Evolutionary conservation across 2,888 invertebrate genomes (phyloP).

Genomic region (Frankliniella intonsa): DNA sequence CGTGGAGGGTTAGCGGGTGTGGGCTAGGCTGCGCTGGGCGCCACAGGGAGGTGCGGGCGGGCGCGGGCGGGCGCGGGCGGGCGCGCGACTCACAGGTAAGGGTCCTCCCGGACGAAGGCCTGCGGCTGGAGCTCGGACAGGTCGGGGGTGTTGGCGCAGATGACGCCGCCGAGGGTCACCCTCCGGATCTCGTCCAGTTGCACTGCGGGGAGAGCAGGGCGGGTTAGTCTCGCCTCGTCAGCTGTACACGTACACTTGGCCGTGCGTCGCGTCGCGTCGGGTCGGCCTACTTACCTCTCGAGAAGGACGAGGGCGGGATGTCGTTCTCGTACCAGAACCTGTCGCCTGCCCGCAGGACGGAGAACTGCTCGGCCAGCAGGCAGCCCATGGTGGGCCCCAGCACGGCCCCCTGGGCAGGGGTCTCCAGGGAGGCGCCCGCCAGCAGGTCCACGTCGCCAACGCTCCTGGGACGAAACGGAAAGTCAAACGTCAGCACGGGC

Average conservation of each 20-base stretch:
- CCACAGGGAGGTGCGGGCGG: not conserved
- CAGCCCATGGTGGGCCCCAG: constrained; percentile 89
- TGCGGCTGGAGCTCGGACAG: constrained; percentile 74
- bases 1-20: not conserved
- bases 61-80: not conserved
- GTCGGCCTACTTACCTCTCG: constrained; percentile 45
- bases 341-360: constrained; percentile 76
- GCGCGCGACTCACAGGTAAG: constrained; percentile 67
- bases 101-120: constrained; percentile 78
- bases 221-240: not conserved
- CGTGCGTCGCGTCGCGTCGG: not conserved
- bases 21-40: not conserved
- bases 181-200: constrained; percentile 78
- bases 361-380: constrained; percentile 76
- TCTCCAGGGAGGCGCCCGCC: constrained; percentile 77
- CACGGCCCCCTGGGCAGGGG: constrained; percentile 70
- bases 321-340: constrained; percentile 96
- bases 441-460: constrained; percentile 79
- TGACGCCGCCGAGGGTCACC: constrained; percentile 69
- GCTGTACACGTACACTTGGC: no score
- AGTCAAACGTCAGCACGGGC: constrained; percentile 28
- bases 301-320: constrained; percentile 78
- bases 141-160: constrained; percentile 70
- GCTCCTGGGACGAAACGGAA: constrained; percentile 47
- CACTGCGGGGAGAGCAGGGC: constrained; percentile 46